A percentile compares a stretch with the other conserved stretches of the same genome.
These are phyloP conservation scores for Rallus limicola DNA, from an alignment of 2,113 vertebrate species.

Conservation along the genomic window DNA sequence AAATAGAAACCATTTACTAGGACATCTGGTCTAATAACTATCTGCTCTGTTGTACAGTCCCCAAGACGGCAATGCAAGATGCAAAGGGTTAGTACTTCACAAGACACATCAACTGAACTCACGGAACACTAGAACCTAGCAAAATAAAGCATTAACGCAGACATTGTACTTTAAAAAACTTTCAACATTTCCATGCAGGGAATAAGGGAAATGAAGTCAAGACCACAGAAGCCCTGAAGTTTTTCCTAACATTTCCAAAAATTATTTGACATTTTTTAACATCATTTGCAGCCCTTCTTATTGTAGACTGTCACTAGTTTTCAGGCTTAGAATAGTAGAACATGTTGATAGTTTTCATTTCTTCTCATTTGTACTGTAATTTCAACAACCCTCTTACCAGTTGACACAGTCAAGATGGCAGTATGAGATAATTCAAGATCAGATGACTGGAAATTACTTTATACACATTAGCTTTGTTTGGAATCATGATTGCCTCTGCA, in stretches of 20 bases:
- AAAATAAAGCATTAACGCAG: not conserved
- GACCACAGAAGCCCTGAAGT: not conserved
- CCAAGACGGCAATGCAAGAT: not conserved
- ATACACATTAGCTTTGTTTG: not conserved
- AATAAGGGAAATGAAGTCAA: not conserved
- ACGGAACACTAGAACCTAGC: not conserved
- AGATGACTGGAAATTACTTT: not conserved
- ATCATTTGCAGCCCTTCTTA: not conserved
- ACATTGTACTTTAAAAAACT: not conserved
- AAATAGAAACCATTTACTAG: not conserved
- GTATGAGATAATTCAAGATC: not conserved
- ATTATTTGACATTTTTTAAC: not conserved
- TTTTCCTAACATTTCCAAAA: not conserved
- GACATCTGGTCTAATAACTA: not conserved
- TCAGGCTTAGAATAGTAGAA: not conserved
- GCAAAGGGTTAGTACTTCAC: not conserved
- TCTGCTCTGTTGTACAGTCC: not conserved
- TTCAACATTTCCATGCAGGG: not conserved
- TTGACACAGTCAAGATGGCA: not conserved
- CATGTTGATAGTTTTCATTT: not conserved
- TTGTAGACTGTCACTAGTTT: not conserved
- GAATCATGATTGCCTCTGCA: not conserved
- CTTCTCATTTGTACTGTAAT: not conserved
- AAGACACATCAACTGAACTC: not conserved
- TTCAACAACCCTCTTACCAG: not conserved